phyloP scores from a whole-genome alignment of 1,140 invertebrate genomes.

The Polypedilum vanderplanki region DNA sequence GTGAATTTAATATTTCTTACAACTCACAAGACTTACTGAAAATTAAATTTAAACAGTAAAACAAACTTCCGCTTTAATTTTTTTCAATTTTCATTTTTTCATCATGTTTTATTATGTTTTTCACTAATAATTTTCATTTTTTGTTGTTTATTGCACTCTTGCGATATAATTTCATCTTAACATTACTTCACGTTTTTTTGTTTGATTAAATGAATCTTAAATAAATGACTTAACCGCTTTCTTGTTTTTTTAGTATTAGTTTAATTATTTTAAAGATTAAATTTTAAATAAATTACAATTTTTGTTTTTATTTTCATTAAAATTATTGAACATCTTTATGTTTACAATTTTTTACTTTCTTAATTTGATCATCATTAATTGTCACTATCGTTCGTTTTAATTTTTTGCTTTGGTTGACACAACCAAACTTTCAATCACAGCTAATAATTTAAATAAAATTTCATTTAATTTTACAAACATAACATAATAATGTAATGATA shows the following conservation, averaged over 20 bases:
- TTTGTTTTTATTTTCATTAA: neutral
- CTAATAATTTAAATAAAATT: neutral
- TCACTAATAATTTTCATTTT: too few relatives aligned
- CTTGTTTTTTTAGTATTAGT: neutral
- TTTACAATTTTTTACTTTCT: conserved; percentile 7
- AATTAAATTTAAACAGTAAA: too few relatives aligned
- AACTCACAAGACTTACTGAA: too few relatives aligned
- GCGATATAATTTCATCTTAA: neutral
- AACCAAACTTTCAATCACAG: conserved; percentile 22
- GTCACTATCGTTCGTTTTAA: neutral
- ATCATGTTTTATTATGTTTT: too few relatives aligned
- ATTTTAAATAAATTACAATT: neutral
- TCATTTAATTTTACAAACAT: neutral
- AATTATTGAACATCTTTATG: neutral
- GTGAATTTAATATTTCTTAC: too few relatives aligned
- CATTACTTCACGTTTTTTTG: neutral
- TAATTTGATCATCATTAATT: neutral
- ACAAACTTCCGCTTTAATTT: too few relatives aligned
- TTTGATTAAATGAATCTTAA: neutral
- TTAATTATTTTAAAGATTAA: neutral
- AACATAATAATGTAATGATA: too few relatives aligned
- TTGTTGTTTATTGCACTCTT: too few relatives aligned
- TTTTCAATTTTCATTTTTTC: too few relatives aligned
- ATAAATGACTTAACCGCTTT: neutral
- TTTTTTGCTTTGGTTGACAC: conserved; percentile 15